These are phyloP conservation scores for Apotomis betuletana DNA, from an alignment of 2,888 invertebrate species.

Conservation along the genomic window DNA sequence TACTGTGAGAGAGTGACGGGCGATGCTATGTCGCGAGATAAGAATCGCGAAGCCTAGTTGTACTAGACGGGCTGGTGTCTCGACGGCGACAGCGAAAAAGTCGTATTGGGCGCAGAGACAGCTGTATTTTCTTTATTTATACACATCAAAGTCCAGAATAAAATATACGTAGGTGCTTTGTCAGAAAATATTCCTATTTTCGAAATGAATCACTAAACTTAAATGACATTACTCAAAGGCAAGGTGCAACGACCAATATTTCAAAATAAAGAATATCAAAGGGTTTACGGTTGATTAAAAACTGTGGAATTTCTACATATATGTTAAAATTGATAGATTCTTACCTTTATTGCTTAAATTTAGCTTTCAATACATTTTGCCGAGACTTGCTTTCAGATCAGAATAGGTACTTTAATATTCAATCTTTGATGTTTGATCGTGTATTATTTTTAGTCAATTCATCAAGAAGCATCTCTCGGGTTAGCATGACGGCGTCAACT, in stretches of 20 bases:
- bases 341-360: neutral
- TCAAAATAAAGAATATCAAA: conserved; percentile 4
- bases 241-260: neutral
- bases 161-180: neutral
- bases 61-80: too few relatives aligned
- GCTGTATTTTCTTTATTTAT: neutral
- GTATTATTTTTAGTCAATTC: too few relatives aligned
- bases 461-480: too few relatives aligned
- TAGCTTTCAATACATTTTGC: neutral
- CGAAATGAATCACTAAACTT: neutral
- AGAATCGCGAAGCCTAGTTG: too few relatives aligned
- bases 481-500: too few relatives aligned
- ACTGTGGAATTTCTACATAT: neutral
- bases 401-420: too few relatives aligned
- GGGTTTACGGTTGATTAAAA: conserved; percentile 1
- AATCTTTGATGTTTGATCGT: too few relatives aligned
- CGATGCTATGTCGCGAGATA: too few relatives aligned
- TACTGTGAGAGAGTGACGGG: too few relatives aligned
- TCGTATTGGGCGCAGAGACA: too few relatives aligned
- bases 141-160: neutral
- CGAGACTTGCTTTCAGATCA: neutral
- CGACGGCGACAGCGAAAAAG: too few relatives aligned
- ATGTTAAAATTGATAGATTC: neutral
- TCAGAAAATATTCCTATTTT: neutral
- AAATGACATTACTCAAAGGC: neutral